These are phyloP conservation scores for Montipora capitata DNA, from an alignment of 92 coral and sea anemone genomes.

Conservation along the genomic window DNA sequence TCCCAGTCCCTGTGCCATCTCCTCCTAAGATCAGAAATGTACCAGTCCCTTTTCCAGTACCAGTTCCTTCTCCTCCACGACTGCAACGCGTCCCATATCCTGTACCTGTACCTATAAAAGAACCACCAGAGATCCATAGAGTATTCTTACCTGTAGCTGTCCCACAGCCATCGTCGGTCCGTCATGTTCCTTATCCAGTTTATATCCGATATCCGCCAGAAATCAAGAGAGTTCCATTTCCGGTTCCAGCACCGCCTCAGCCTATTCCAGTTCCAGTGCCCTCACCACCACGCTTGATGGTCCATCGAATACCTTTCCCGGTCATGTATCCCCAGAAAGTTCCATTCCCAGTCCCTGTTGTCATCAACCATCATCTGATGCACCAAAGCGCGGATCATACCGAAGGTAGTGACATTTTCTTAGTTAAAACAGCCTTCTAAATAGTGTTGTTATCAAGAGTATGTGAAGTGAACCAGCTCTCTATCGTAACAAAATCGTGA, in stretches of 20 bases:
- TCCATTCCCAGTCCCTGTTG: conserved; percentile 43
- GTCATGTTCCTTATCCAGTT: conserved; percentile 84
- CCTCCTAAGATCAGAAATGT: conserved; percentile 69
- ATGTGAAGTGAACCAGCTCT: no score
- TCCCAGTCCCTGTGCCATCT: conserved; percentile 67
- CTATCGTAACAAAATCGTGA: no score
- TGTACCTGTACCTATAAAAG: conserved; percentile 83
- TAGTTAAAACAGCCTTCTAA: no score
- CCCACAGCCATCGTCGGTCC: conserved; percentile 83
- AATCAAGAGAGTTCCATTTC: conserved; percentile 71
- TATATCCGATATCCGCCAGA: conserved; percentile 80
- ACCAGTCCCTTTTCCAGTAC: conserved; percentile 81
- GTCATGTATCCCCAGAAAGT: conserved; percentile 67
- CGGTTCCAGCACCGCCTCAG: conserved; percentile 83
- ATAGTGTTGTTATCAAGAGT: no score
- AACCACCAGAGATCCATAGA: conserved; percentile 87
- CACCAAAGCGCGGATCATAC: conserved; percentile 10
- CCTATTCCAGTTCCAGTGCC: conserved; percentile 84
- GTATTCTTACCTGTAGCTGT: conserved; percentile 82
- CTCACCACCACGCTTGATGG: conserved; percentile 77
- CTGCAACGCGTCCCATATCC: conserved; percentile 90
- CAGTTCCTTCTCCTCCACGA: conserved; percentile 86
- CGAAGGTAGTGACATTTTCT: conserved; percentile 3
- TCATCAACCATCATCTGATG: conserved; percentile 47
- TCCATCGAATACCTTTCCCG: conserved; percentile 86